Base-by-base conservation (phyloP, 2,113 vertebrate genomes). In the Odontophorus gujanensis region DNA sequence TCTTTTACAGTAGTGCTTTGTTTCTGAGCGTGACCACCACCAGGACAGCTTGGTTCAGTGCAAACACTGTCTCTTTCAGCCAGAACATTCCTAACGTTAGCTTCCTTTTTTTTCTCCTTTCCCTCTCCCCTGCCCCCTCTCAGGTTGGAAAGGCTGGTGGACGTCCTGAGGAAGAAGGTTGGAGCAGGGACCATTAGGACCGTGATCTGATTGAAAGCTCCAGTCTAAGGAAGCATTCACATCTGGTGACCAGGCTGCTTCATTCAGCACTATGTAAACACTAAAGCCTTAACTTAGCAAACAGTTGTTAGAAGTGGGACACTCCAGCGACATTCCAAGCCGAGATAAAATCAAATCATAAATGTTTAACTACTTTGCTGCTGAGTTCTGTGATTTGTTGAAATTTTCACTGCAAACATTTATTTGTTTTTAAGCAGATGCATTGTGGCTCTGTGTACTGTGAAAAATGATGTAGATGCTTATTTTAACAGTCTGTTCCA, bases 151-250 rank as follows among this genome's bases (percentile, higher is more conserved):
- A 98, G 99, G 51, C 98, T 99, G 96, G 99, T 99, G 87, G 99
- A 99, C 3, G 99, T 99, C 81, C 95, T 99, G 96, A 98, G 99
- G 98, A 99, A 99, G 98, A 99, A 99, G 91, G 98, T 99, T 80
- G 99, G 98, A 95, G 96, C 98, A 47, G 99, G 99, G 94, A 98
- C 97, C 86, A 96, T 99, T 91, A 98, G 99, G 87, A 98, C 98
- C 50, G 98, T 99, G 97, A 98, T 99, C 98, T 99, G 98, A 99
- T 96, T 97, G 97, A 97, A 96, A 95, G 93, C 94, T 85, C 79
- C 92, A 92, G 97, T 96, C 97, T 98, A 97, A 97, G 90, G 97
- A 98, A 97, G 97, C 96, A 96, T 93, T 98, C 98, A 98, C 98
- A 99, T 98, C 98, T 99, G 98, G 98, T 98, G 98, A 97, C 98